phyloP scores from a whole-genome alignment of 2,888 invertebrate species.

The Coelinius sp. region DNA sequence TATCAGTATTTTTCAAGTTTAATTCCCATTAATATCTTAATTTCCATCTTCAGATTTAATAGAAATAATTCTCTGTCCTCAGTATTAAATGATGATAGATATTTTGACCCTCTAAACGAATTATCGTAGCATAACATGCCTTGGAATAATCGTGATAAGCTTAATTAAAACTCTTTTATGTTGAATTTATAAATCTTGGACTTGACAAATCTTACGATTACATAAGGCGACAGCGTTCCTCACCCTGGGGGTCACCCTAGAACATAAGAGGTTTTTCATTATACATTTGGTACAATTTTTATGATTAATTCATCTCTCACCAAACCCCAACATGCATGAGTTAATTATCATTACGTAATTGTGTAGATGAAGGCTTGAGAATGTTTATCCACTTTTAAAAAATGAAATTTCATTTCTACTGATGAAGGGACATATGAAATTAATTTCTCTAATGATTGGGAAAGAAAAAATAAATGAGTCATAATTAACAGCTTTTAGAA shows the following conservation, averaged over 20 bases:
- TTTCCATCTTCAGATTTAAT: background rate
- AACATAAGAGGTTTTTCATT: constrained; percentile 57
- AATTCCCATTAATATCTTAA: background rate
- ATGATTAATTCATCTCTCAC: background rate
- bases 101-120: constrained; percentile 25
- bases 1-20: constrained; percentile 10
- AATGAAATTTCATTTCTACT: too few relatives aligned
- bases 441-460: too few relatives aligned
- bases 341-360: constrained; percentile 1
- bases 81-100: background rate
- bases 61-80: background rate
- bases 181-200: constrained; percentile 42
- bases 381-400: too few relatives aligned
- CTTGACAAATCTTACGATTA: constrained; percentile 61
- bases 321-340: constrained; percentile 45
- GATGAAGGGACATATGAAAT: too few relatives aligned
- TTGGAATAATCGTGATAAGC: constrained; percentile 43
- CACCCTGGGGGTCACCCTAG: constrained; percentile 71
- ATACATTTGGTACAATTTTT: background rate
- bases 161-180: constrained; percentile 45
- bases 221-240: constrained; percentile 76
- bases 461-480: too few relatives aligned
- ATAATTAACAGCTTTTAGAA: too few relatives aligned
- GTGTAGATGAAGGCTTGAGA: background rate
- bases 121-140: constrained; percentile 45